Base-by-base conservation (phyloP, 1,140 invertebrate species). In the Gonioctena quinquepunctata region DNA sequence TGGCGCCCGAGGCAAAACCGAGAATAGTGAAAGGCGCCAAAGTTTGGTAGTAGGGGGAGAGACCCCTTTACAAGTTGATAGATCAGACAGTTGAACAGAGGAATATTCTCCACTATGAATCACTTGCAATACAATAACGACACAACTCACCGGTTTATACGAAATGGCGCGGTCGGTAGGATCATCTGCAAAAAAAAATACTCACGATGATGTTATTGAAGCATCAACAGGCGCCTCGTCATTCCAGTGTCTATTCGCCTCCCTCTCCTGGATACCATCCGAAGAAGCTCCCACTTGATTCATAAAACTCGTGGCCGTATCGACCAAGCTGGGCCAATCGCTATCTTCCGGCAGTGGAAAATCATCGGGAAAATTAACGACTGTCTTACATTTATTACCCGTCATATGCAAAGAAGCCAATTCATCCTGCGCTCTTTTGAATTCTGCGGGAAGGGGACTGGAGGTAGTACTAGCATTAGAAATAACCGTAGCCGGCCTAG, bases 241-340 rank as follows among this genome's bases (percentile, higher is more conserved):
- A 3, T 71, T 71, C 72, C 76, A 77, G 23, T 68, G 26, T 18
- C 63, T 63, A 22, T 61, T 64, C 6, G 27, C 25, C 26, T 67
- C 69, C 23, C 66, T 59, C 3, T 77, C 77, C 2, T 72, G 50
- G 19, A 68, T 69, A 13, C 57, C 64, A 23, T 78, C 72, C 25
- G 70, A 70, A 59, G 56, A 11, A 18, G 68, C 59, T 23, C 68
- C 77, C 73, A 87, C 86, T 80, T 87, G 86, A 74, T 90, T 85
- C 84, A 93, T 90, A 22, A 91, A 91, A 69, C 89, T 86, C 1
- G 90, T 92, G 19, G 92, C 92, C 8, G 91, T 92, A 76, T 93
- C 90, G 3, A 94, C 92, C 13, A 94, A 84, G 80, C 89, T 89
- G 6, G 89, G 88, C 93, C 92, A 94, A 80, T 94, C 92, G 69